These are phyloP conservation scores for Varanus komodoensis DNA, from an alignment of 2,113 vertebrate genomes.

Conservation along the genomic window DNA sequence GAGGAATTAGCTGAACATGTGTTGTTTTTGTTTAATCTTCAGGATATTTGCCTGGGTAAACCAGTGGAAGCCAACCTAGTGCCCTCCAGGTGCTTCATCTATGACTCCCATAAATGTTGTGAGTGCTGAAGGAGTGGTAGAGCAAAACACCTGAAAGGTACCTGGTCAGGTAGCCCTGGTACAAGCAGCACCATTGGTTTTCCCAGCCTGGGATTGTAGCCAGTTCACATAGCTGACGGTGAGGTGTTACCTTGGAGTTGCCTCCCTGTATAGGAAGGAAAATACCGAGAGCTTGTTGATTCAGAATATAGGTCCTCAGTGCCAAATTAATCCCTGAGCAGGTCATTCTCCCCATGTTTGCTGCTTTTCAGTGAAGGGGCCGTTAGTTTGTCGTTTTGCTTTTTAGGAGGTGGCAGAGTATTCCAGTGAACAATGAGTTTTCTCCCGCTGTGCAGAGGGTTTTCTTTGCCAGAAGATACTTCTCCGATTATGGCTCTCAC, in stretches of 20 bases:
- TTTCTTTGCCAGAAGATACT: conserved; percentile 46
- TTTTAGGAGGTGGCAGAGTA: background rate
- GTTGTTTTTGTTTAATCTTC: too few relatives aligned
- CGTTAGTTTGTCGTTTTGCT: background rate
- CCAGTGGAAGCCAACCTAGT: too few relatives aligned
- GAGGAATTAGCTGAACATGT: too few relatives aligned
- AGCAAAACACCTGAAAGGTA: too few relatives aligned
- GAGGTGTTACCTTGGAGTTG: background rate
- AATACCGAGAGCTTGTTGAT: background rate
- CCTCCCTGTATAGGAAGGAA: background rate
- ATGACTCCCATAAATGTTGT: too few relatives aligned
- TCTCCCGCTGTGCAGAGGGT: background rate
- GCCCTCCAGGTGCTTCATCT: too few relatives aligned
- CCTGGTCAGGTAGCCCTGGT: too few relatives aligned
- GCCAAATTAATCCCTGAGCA: background rate
- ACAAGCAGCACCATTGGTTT: background rate
- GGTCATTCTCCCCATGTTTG: too few relatives aligned
- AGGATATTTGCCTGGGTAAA: background rate
- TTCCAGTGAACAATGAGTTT: rapidly evolving
- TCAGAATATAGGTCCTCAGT: rapidly evolving
- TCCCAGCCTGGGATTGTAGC: background rate
- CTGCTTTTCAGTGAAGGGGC: background rate
- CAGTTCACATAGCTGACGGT: background rate
- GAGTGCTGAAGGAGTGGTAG: too few relatives aligned
- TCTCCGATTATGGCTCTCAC: conserved; percentile 69